Conservation (phyloP, 2,113 vertebrate species). For the Aleadryas rufinucha region DNA sequence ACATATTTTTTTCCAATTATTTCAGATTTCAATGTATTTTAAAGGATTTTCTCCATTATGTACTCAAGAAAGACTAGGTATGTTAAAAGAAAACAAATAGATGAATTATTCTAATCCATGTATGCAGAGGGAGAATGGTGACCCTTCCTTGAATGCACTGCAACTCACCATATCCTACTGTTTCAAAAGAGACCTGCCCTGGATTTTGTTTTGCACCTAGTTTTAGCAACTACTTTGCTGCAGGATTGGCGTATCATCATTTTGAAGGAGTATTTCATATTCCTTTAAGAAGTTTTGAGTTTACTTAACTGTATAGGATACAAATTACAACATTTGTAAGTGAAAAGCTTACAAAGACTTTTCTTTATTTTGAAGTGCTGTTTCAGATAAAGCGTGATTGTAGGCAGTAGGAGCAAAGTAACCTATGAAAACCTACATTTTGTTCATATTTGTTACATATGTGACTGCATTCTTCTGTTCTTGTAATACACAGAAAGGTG, state of each 20-base stretch:
- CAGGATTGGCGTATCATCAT: neutral
- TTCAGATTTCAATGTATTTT: neutral
- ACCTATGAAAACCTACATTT: neutral
- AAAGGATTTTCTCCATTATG: neutral
- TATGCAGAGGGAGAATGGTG: neutral
- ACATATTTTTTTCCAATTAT: neutral
- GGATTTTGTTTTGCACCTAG: neutral
- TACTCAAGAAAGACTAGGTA: neutral
- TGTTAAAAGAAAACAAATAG: neutral
- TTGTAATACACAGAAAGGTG: neutral
- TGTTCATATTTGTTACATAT: conserved; percentile 10
- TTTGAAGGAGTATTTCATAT: neutral
- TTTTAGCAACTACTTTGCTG: neutral
- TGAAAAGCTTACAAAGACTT: neutral
- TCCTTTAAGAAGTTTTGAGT: neutral
- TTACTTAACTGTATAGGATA: neutral
- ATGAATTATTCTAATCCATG: neutral
- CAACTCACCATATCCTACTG: neutral
- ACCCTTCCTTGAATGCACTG: neutral
- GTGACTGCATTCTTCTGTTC: neutral
- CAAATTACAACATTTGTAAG: neutral
- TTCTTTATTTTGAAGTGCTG: neutral
- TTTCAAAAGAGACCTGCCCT: neutral
- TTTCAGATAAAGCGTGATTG: neutral
- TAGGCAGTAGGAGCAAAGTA: neutral